Percentiles rank a stretch among this genome's conserved stretches.
Evolutionary conservation across 2,888 invertebrate genomes (phyloP).

Genomic region (Nomada flava): DNA sequence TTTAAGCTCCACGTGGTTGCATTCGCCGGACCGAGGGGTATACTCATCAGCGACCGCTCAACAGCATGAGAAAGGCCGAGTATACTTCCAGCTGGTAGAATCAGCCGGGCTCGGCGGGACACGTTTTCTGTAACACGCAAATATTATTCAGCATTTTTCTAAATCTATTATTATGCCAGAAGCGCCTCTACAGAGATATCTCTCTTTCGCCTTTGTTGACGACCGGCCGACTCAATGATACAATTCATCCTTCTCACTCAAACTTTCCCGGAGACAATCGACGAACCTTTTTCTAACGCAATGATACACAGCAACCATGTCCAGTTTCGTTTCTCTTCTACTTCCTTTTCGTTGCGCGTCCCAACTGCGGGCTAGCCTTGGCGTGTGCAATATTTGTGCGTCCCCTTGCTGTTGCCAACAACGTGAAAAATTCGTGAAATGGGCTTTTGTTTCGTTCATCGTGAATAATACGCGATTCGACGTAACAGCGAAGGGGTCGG

Average conservation of each 20-base stretch:
- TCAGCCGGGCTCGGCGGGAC: slow-evolving; percentile 76
- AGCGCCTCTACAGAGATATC: slow-evolving; percentile 27
- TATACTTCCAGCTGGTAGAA: slow-evolving; percentile 84
- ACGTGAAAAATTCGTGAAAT: neutral
- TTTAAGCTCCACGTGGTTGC: slow-evolving; percentile 80
- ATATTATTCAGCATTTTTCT: slow-evolving; percentile 38
- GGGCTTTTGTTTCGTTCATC: neutral
- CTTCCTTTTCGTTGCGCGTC: slow-evolving; percentile 10
- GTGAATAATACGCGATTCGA: neutral
- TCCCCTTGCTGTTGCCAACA: slow-evolving; percentile 2
- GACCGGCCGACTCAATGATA: neutral
- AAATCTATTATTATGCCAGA: slow-evolving; percentile 30
- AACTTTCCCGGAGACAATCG: slow-evolving; percentile 53
- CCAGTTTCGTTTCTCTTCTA: neutral
- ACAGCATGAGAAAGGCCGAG: slow-evolving; percentile 84
- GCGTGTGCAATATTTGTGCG: slow-evolving; percentile 29
- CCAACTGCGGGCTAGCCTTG: slow-evolving; percentile 43
- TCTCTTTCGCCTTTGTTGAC: slow-evolving; percentile 26
- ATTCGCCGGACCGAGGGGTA: slow-evolving; percentile 82
- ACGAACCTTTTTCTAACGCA: slow-evolving; percentile 1
- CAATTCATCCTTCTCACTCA: slow-evolving; percentile 59
- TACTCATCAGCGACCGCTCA: slow-evolving; percentile 84
- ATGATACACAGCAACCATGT: neutral
- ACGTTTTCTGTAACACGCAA: slow-evolving; percentile 48
- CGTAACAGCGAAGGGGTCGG: slow-evolving; percentile 8